Percentiles rank a stretch among this genome's conserved stretches.
These are phyloP conservation scores for Acronicta aceris DNA, from an alignment of 2,888 invertebrate genomes.

Conservation along the genomic window DNA sequence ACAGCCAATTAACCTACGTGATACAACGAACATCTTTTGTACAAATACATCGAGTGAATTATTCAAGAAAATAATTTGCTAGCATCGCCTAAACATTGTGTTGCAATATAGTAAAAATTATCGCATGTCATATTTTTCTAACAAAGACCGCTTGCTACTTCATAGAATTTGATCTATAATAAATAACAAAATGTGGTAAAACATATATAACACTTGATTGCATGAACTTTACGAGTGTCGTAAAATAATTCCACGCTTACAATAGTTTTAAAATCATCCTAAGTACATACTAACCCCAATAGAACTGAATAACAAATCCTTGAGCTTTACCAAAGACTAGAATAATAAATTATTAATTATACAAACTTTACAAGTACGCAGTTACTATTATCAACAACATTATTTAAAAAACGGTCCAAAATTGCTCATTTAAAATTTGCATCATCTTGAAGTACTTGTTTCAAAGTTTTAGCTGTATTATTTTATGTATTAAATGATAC, in stretches of 20 bases:
- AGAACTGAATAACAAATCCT: conserved; percentile 68
- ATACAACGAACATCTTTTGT: conserved; percentile 52
- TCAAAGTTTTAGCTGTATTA: conserved; percentile 21
- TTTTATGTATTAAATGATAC: conserved; percentile 27
- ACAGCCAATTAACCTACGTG: conserved; percentile 55
- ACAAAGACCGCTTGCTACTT: conserved; percentile 22
- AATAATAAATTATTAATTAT: conserved; percentile 75
- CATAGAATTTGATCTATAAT: conserved; percentile 36
- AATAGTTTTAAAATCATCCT: conserved; percentile 50
- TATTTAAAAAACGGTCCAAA: conserved; percentile 40
- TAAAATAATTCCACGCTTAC: conserved; percentile 36
- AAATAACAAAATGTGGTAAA: conserved; percentile 48
- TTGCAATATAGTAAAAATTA: conserved; percentile 34
- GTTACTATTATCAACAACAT: conserved; percentile 48
- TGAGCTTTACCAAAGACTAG: conserved; percentile 87
- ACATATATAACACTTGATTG: conserved; percentile 46
- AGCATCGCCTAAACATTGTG: conserved; percentile 50
- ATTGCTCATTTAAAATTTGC: conserved; percentile 24
- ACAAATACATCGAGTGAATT: conserved; percentile 52
- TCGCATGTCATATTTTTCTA: conserved; percentile 20
- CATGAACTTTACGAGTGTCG: conserved; percentile 35
- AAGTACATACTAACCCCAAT: conserved; percentile 62
- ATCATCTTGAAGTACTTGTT: conserved; percentile 21
- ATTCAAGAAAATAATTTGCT: conserved; percentile 55
- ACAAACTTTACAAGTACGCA: conserved; percentile 56